Conservation (phyloP, 2,888 invertebrate genomes). For the Patella caerulea region DNA sequence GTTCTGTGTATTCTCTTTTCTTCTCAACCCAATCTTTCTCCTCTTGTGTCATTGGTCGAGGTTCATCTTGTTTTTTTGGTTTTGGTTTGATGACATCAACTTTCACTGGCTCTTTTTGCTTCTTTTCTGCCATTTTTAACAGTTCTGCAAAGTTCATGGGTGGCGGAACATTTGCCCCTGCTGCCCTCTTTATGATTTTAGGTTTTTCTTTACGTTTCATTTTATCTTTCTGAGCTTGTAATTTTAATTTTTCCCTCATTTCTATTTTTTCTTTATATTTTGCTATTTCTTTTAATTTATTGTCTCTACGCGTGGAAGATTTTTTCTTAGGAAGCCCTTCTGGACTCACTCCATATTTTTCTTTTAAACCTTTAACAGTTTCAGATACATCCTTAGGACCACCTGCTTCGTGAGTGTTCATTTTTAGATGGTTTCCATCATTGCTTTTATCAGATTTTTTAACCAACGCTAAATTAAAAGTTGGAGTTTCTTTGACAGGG, state of each 20-base stretch:
- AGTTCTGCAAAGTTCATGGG: constrained; percentile 55
- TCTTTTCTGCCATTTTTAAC: constrained; percentile 53
- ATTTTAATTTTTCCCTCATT: constrained; percentile 21
- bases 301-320: background rate
- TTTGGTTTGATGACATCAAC: constrained; percentile 13
- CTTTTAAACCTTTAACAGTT: background rate
- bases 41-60: constrained; percentile 54
- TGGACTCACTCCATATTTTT: constrained; percentile 5
- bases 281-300: constrained; percentile 7
- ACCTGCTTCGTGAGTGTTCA: background rate
- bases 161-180: constrained; percentile 37
- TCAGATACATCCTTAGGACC: background rate
- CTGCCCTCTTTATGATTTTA: background rate
- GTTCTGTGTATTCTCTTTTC: constrained; percentile 34
- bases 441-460: background rate
- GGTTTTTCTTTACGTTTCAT: constrained; percentile 4
- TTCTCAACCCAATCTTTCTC: constrained; percentile 51
- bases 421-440: background rate
- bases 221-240: constrained; percentile 9
- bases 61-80: constrained; percentile 36
- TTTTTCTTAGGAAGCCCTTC: background rate
- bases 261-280: background rate
- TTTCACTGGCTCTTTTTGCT: constrained; percentile 44
- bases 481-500: background rate
- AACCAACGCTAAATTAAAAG: background rate